phyloP scores from a whole-genome alignment of 2,888 invertebrate species.

The Dasysyrphus tricinctus region DNA sequence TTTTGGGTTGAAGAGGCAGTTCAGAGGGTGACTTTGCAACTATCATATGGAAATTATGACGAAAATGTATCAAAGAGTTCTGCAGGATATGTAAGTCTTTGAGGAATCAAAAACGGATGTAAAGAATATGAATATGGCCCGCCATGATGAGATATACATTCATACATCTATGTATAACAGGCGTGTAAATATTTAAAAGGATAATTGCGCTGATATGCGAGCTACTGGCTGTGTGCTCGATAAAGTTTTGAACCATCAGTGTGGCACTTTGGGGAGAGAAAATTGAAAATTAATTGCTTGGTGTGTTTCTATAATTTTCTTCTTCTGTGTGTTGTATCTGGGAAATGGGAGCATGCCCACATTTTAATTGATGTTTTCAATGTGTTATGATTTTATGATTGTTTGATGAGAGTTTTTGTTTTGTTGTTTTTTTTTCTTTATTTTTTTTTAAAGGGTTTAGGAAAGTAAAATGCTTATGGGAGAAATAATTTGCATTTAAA shows the following conservation, averaged over 20 bases:
- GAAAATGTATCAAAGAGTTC: conserved; percentile 23
- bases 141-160: background rate
- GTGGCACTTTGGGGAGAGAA: conserved; percentile 36
- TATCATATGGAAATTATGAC: conserved; percentile 49
- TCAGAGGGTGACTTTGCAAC: conserved; percentile 35
- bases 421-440: background rate
- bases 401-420: conserved; percentile 27
- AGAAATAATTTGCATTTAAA: background rate
- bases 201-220: conserved; percentile 60
- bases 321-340: conserved; percentile 8
- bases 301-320: conserved; percentile 30
- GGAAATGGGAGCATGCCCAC: conserved; percentile 9
- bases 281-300: conserved; percentile 75
- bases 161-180: conserved; percentile 19
- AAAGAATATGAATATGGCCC: conserved; percentile 5
- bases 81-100: conserved; percentile 1
- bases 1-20: conserved; percentile 38
- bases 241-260: conserved; percentile 32
- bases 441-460: background rate
- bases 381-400: conserved; percentile 27
- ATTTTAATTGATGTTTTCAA: conserved; percentile 46
- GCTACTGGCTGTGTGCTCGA: conserved; percentile 2
- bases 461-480: background rate
- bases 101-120: conserved; percentile 55
- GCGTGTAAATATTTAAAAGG: conserved; percentile 74